Evolutionary conservation across 30 jellyfish, hydroid and myxozoan species (phyloP).

Genomic region (Nemopilema nomurai): DNA sequence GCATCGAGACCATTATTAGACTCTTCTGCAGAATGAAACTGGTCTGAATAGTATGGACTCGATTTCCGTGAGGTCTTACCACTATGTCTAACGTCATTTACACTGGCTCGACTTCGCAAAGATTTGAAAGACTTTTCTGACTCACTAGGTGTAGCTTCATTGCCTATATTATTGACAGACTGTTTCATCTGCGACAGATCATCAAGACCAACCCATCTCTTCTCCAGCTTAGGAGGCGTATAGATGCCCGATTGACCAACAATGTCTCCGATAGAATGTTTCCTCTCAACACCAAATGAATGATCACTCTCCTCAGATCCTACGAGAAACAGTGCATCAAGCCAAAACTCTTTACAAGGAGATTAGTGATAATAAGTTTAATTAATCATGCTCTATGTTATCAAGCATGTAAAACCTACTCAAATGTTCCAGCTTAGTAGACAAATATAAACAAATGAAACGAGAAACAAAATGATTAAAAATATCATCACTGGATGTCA

Average conservation of each 20-base stretch:
- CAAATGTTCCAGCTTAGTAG: too few relatives aligned
- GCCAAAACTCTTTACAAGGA: not conserved
- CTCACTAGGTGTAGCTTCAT: not conserved
- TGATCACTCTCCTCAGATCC: conserved; percentile 1
- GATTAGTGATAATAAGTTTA: too few relatives aligned
- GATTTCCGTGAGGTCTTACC: not conserved
- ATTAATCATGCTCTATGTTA: too few relatives aligned
- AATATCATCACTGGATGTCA: too few relatives aligned
- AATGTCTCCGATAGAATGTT: not conserved
- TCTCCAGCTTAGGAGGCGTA: conserved; percentile 23
- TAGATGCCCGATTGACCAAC: conserved; percentile 28
- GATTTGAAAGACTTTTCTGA: not conserved
- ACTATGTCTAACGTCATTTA: not conserved
- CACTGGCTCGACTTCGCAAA: not conserved
- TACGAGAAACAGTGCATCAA: not conserved
- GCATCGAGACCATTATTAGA: not conserved
- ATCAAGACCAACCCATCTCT: conserved; percentile 49
- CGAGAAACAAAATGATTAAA: too few relatives aligned
- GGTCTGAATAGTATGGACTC: not conserved
- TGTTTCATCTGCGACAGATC: conserved; percentile 37
- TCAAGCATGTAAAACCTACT: too few relatives aligned
- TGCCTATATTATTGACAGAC: not conserved
- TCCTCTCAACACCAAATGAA: not conserved
- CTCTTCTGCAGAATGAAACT: not conserved
- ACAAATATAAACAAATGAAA: too few relatives aligned